Base-by-base conservation (phyloP, 1,140 invertebrate genomes). In the Solen grandis region DNA sequence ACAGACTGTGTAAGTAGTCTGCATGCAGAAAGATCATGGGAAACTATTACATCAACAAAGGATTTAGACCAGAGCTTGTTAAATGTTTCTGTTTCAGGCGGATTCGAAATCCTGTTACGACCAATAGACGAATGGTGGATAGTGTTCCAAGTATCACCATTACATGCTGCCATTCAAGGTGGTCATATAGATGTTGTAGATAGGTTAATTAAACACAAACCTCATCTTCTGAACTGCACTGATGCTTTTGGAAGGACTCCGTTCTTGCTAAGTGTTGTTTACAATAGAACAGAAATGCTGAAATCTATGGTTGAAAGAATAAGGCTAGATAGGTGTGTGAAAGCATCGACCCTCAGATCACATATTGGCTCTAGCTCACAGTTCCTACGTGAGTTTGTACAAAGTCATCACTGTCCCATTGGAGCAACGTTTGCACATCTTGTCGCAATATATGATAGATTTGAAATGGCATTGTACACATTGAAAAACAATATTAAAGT, bases 121-220 rank as follows among this genome's bases (percentile, higher is more conserved):
- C 52, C 68, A 5, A 36, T 70, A n/a, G 68, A 70, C 38, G 19
- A 10, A 52, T 70, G 68, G 68, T 70, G 68, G 68, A 35, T 5
- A 13, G 52, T 70, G 19, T 57, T 70, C 13, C 55, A 70, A 70
- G 25, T 36, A 8, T 25, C 35, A 25, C 68, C 68, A 1, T 46
- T 70, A 1, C 16, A 14, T n/a, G 22, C 16, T 14, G 46, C 50
- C 19, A 55, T 70, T n/a, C 14, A 22, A 38, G 1, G 5, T 35
- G 68, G 68, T 2, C 57, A 50, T 33, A n/a, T 70, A 2, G 29
- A 54, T 22, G 46, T 35, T 22, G 68, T 54, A 36, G 33, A 22
- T 19, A 55, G n/a, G 36, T 10, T 70, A 10, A 55, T 70, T 35
- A 22, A 70, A 25, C 36, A 29, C 35, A 55, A 55, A 55, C 52